phyloP scores from a whole-genome alignment of 2,797 vertebrate genomes.

The Chelon auratus region DNA sequence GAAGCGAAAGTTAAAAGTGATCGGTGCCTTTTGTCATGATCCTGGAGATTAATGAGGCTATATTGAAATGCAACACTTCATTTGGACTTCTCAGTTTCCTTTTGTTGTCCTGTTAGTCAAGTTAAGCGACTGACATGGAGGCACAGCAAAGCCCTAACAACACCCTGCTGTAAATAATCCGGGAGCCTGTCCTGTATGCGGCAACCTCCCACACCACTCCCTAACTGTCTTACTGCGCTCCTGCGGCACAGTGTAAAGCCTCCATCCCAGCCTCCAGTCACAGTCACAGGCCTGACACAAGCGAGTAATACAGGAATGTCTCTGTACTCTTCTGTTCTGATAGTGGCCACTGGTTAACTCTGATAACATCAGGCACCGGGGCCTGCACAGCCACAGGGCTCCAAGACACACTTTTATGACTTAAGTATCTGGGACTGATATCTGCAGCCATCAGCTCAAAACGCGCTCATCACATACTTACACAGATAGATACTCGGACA shows the following conservation, averaged over 20 bases:
- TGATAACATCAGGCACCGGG: conserved; percentile 87
- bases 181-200: conserved; percentile 43
- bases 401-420: conserved; percentile 82
- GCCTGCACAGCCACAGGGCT: conserved; percentile 77
- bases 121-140: conserved; percentile 32
- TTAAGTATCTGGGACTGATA: conserved; percentile 80
- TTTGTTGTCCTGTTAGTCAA: conserved; percentile 34
- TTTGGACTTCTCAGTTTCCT: conserved; percentile 32
- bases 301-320: conserved; percentile 79
- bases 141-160: conserved; percentile 41
- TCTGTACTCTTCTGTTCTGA: conserved; percentile 72
- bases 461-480: conserved; percentile 69
- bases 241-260: conserved; percentile 14
- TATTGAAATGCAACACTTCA: conserved; percentile 34
- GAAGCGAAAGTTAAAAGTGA: conserved; percentile 18
- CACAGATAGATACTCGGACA: conserved; percentile 61
- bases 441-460: conserved; percentile 81
- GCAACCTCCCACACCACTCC: conserved; percentile 50
- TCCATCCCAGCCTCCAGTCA: conserved; percentile 29
- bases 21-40: conserved; percentile 6
- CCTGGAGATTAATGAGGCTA: conserved; percentile 28
- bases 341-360: conserved; percentile 70
- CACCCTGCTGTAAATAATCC: conserved; percentile 63
- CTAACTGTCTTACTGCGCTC: conserved; percentile 28
- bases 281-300: conserved; percentile 45